Percentiles rank a stretch among this genome's conserved stretches.
phyloP scores from a whole-genome alignment of 2,113 vertebrate species.

The Cottus gobio region DNA sequence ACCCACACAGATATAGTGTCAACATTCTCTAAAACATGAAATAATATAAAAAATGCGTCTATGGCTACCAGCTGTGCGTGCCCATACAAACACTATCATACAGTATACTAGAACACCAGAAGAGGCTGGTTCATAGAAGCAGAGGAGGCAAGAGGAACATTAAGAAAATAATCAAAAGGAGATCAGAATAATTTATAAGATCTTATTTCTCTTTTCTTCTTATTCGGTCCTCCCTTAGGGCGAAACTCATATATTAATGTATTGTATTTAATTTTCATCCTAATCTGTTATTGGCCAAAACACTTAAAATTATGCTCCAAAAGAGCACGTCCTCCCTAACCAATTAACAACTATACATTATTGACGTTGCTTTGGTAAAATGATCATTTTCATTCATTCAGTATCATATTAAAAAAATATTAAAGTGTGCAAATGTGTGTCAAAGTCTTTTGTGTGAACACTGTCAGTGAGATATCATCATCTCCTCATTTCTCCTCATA shows the following conservation, averaged over 20 bases:
- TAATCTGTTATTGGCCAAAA: neutral
- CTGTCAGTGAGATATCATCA: conserved; percentile 1
- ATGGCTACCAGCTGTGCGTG: neutral
- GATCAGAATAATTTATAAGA: no score
- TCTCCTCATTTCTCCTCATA: neutral
- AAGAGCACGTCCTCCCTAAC: neutral
- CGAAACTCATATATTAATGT: no score
- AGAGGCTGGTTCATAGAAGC: neutral
- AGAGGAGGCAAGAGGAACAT: neutral
- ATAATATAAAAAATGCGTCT: neutral
- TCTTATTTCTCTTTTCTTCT: no score
- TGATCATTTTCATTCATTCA: neutral
- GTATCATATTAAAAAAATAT: neutral
- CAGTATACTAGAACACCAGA: neutral
- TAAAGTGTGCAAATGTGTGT: no score
- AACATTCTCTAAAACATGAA: neutral
- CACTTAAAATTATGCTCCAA: neutral
- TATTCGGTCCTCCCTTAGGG: no score
- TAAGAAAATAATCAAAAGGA: neutral
- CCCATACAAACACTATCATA: neutral
- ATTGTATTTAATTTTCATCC: neutral
- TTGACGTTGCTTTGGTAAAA: neutral
- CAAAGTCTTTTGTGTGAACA: neutral
- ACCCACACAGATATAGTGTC: neutral
- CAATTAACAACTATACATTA: neutral